These are phyloP conservation scores for Hyalella azteca DNA, from an alignment of 2,888 invertebrate species.

Conservation along the genomic window DNA sequence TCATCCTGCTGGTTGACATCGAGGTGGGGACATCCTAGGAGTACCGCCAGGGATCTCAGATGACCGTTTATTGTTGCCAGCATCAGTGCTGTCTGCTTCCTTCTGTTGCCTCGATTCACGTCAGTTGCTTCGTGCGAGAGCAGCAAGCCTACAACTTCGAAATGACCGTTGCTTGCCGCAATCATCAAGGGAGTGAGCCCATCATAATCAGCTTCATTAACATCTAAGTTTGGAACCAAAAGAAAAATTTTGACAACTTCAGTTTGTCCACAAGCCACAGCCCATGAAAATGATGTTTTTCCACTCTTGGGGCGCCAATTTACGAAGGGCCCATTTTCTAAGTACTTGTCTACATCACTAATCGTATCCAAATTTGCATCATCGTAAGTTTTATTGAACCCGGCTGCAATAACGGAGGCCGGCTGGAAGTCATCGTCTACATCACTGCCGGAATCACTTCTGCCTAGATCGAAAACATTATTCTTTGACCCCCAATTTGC, in stretches of 20 bases:
- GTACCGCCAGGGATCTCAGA: conserved; percentile 39
- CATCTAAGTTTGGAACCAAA: conserved; percentile 51
- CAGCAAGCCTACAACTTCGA: conserved; percentile 45
- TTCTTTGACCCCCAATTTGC: neutral
- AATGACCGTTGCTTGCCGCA: conserved; percentile 52
- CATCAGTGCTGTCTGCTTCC: conserved; percentile 50
- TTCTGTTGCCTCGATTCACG: conserved; percentile 42
- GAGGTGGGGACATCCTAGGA: conserved; percentile 45
- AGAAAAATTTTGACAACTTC: conserved; percentile 56
- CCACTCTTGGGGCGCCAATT: conserved; percentile 57
- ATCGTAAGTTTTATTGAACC: neutral
- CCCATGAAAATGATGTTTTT: conserved; percentile 57
- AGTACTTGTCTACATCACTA: conserved; percentile 50
- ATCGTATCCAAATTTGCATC: conserved; percentile 50
- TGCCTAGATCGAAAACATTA: conserved; percentile 32
- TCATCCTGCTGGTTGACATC: conserved; percentile 51
- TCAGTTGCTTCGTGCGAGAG: conserved; percentile 46
- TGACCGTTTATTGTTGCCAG: conserved; percentile 51
- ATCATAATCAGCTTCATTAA: conserved; percentile 52
- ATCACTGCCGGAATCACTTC: neutral
- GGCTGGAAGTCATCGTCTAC: conserved; percentile 10
- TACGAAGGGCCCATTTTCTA: conserved; percentile 55
- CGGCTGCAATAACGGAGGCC: conserved; percentile 2
- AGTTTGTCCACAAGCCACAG: conserved; percentile 54
- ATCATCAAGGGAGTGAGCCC: conserved; percentile 55